A percentile compares a stretch with the other conserved stretches of the same genome.
These are phyloP conservation scores for Penaeus chinensis DNA, from an alignment of 1,140 invertebrate genomes.

Conservation along the genomic window DNA sequence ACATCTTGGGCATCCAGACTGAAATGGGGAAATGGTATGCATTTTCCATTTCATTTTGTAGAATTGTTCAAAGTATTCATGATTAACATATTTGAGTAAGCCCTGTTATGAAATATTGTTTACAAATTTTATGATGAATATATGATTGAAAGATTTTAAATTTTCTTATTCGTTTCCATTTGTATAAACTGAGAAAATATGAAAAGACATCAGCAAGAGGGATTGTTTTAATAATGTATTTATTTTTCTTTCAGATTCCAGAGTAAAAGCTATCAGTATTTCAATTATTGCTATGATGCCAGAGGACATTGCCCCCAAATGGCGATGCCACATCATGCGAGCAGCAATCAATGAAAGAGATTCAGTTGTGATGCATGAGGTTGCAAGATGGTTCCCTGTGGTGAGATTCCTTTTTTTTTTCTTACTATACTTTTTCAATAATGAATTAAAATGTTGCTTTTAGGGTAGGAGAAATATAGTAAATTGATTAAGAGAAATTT, in stretches of 20 bases:
- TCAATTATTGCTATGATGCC: constrained; percentile 20
- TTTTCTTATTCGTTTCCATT: no score
- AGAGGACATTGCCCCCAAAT: constrained; percentile 33
- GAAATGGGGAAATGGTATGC: constrained; percentile 34
- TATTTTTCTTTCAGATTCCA: constrained; percentile 20
- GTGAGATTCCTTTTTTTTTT: constrained; percentile 13
- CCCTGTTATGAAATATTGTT: no score
- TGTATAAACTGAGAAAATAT: no score
- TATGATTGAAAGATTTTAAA: no score
- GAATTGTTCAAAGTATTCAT: no score
- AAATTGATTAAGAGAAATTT: no score
- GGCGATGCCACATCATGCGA: constrained; percentile 46
- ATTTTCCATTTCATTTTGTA: background rate
- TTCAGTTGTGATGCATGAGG: constrained; percentile 25
- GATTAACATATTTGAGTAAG: no score
- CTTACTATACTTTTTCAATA: no score
- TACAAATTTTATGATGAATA: no score
- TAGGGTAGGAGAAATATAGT: no score
- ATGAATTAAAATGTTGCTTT: no score
- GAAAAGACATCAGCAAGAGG: no score
- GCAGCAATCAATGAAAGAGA: constrained; percentile 33
- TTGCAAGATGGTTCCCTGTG: constrained; percentile 46
- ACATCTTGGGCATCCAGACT: constrained; percentile 18
- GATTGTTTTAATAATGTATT: background rate
- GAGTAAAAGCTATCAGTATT: constrained; percentile 32